phyloP scores from a whole-genome alignment of 2,888 invertebrate genomes.

The Nomada fucata region DNA sequence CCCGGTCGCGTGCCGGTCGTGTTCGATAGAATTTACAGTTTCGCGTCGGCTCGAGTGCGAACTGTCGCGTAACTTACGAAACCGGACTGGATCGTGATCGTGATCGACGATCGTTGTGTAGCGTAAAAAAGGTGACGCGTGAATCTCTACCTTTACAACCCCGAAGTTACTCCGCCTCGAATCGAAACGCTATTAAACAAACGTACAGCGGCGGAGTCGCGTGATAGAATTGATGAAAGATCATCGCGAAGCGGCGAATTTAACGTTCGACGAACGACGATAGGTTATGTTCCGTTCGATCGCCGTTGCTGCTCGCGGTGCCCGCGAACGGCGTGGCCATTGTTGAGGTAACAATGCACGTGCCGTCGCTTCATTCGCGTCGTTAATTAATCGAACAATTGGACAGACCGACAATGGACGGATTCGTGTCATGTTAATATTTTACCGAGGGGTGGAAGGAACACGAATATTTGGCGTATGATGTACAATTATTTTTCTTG shows the following conservation, averaged over 20 bases:
- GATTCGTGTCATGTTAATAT: not conserved
- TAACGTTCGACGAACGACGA: not conserved
- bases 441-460: too few species aligned
- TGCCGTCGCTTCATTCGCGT: not conserved
- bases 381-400: not conserved
- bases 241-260: not conserved
- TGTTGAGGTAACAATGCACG: not conserved
- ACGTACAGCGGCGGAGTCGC: not conserved
- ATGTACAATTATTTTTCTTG: too few species aligned
- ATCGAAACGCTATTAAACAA: not conserved
- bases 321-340: not conserved
- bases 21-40: not conserved
- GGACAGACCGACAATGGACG: not conserved
- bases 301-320: not conserved
- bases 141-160: not conserved
- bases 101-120: not conserved
- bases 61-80: not conserved
- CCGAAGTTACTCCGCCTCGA: not conserved
- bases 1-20: conserved; percentile 24
- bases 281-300: not conserved
- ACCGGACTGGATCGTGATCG: conserved; percentile 13
- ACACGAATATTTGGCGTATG: not conserved
- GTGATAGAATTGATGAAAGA: not conserved
- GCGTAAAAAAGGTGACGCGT: not conserved
- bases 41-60: not conserved